Conservation (phyloP, 2,113 vertebrate genomes). For the Garra rufa region DNA sequence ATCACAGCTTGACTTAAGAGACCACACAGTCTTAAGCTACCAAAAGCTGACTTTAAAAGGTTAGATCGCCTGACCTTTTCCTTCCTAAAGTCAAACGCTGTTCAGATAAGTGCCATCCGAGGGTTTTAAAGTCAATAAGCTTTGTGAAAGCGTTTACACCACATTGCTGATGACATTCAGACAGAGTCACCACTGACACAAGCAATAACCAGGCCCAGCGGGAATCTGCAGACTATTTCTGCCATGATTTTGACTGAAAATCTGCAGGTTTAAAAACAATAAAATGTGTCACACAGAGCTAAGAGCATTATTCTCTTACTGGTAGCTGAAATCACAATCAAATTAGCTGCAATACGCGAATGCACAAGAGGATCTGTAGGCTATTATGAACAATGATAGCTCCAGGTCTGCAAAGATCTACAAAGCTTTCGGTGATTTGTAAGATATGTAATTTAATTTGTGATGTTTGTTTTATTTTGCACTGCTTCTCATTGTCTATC, state of each 20-base stretch:
- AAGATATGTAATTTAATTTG: constrained; percentile 1
- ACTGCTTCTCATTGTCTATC: not conserved
- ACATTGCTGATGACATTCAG: constrained; percentile 33
- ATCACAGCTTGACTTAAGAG: constrained; percentile 40
- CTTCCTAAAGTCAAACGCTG: constrained; percentile 24
- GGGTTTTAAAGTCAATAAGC: constrained; percentile 52
- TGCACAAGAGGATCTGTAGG: not conserved
- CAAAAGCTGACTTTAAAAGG: constrained; percentile 40
- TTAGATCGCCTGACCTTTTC: constrained; percentile 43
- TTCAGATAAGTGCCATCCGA: constrained; percentile 49
- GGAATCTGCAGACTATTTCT: not conserved
- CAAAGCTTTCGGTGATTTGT: not conserved
- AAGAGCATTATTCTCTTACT: not conserved
- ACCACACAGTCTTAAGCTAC: constrained; percentile 51
- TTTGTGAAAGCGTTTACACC: constrained; percentile 40
- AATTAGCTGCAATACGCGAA: not conserved
- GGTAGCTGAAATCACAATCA: not conserved
- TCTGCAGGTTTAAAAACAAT: not conserved
- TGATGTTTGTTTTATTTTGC: not conserved
- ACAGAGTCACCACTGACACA: constrained; percentile 34
- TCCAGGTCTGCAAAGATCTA: not conserved
- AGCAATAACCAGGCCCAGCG: not conserved
- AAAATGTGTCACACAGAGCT: constrained; percentile 12
- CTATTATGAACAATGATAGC: not conserved
- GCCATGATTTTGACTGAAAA: not conserved